Percentiles rank a stretch among this genome's conserved stretches.
phyloP scores from a whole-genome alignment of 2,888 invertebrate genomes.

The Cantharis rustica region DNA sequence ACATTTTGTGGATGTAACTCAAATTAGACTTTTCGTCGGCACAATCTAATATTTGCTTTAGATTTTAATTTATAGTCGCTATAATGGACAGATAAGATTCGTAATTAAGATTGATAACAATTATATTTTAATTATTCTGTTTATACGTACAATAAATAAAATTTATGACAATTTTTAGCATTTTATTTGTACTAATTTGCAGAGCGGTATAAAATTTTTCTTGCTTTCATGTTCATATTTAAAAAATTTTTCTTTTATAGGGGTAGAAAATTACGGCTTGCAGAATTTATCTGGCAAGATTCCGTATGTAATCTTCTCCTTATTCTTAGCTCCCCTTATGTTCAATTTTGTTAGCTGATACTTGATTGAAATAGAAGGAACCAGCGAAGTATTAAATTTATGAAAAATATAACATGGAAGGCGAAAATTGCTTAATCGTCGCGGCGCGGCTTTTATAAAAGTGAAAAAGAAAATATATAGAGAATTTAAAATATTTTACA shows the following conservation, averaged over 20 bases:
- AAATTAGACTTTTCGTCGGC: neutral
- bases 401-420: neutral
- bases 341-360: neutral
- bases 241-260: neutral
- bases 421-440: neutral
- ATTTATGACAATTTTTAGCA: neutral
- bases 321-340: neutral
- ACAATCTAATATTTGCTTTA: neutral
- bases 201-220: neutral
- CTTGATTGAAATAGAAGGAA: neutral
- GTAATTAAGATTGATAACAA: neutral
- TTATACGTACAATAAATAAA: neutral
- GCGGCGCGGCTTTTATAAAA: neutral
- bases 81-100: neutral
- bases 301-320: neutral
- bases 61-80: neutral
- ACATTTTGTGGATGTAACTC: neutral
- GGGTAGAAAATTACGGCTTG: neutral
- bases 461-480: neutral
- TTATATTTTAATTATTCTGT: neutral
- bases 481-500: neutral
- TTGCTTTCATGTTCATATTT: neutral
- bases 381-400: neutral
- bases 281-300: neutral
- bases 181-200: neutral